A percentile compares a stretch with the other conserved stretches of the same genome.
Conservation (phyloP, 2,113 vertebrate genomes). For the Willisornis vidua region DNA sequence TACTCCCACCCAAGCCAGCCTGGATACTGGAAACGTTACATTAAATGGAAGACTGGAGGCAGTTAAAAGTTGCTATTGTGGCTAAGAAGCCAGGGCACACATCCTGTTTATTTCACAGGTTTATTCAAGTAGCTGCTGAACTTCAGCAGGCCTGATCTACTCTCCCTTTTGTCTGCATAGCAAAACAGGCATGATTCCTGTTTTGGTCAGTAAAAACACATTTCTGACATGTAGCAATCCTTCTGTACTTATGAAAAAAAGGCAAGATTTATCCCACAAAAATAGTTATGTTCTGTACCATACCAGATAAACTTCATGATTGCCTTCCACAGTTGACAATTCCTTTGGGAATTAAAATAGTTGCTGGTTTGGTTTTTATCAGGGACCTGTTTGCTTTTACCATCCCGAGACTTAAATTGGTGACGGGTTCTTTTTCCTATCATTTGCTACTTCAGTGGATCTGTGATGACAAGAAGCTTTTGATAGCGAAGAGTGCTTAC, state of each 20-base stretch:
- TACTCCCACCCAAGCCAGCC: not conserved
- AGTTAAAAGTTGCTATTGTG: not conserved
- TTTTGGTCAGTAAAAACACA: not conserved
- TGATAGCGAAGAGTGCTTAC: not conserved
- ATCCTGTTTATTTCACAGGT: not conserved
- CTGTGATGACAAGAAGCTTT: not conserved
- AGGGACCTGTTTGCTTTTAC: not conserved
- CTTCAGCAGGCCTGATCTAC: not conserved
- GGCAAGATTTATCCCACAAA: not conserved
- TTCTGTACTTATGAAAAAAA: not conserved
- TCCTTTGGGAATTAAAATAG: not conserved
- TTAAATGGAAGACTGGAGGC: not conserved
- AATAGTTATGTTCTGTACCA: not conserved
- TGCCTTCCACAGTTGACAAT: not conserved
- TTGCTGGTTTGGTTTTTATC: not conserved
- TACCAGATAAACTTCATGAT: not conserved
- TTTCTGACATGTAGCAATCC: not conserved
- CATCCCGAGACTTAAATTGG: not conserved
- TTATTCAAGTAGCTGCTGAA: not conserved
- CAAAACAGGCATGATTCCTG: not conserved
- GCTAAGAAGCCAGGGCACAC: not conserved
- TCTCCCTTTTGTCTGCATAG: not conserved
- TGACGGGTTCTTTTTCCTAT: not conserved
- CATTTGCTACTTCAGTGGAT: not conserved
- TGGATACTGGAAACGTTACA: not conserved